Base-by-base conservation (phyloP, 2,888 invertebrate species). In the Chymomyza caudatula region DNA sequence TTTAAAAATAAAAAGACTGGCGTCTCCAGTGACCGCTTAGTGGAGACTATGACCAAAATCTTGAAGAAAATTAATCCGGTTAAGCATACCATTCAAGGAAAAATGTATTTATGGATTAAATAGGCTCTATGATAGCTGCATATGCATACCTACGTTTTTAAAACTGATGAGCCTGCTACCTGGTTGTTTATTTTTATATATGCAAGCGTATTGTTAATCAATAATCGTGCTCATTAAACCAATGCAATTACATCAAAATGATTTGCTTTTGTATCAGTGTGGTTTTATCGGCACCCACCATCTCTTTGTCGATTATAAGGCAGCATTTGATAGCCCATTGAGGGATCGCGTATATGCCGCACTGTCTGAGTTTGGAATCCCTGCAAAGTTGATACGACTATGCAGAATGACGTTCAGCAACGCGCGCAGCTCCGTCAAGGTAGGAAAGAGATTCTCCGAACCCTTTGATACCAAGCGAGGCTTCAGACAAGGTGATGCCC, bases 1-100 rank as follows among this genome's bases (percentile, higher is more conserved):
- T 97, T 98, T 92, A 97, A 97, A 89, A 96, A 96, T 44, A 97
- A 98, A 90, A 96, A 97, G 86, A 96, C 96, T 8, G 97, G 97
- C 3, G 93, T 98, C 57, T 95, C 95, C 63, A 96, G 96, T 74
- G 97, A 98, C 73, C 95, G 97, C 64, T 92, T 98, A 65, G 97
- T 98, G 1, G 96, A 96, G 87, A 95, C 96, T 43, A 97, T 98
- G 94, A 98, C 97, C 5, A 96, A 97, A 88, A 96, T 98, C 76
- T 92, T 99, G 65, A 98, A 98, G 91, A 94, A 96, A 85, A 96
- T 99, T 87, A 97, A 98, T 92, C 98, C 98, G 0, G 94, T 96
- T 60, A 97, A 95, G 85, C 96, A 96, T 89, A 97, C 94, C 44
- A 95, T 98, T 72, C 97, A 98, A 90, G 96, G 95, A 20, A 97